Evolutionary conservation across 2,797 vertebrate genomes (phyloP).

Genomic region (Oophaga sylvatica): DNA sequence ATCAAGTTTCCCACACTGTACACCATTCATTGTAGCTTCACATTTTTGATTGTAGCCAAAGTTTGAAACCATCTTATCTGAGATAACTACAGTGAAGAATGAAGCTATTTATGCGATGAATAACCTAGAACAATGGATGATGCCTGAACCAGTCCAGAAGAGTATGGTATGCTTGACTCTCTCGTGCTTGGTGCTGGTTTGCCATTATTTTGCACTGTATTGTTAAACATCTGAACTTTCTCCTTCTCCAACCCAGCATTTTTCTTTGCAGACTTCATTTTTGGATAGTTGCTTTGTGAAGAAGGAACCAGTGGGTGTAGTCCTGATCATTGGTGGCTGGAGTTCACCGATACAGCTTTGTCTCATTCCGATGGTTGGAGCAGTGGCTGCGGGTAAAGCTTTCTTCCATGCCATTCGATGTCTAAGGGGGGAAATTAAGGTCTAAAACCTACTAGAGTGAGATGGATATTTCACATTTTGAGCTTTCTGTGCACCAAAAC

Average conservation of each 20-base stretch:
- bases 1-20: background rate
- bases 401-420: background rate
- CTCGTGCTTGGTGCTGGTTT: background rate
- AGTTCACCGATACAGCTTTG: conserved; percentile 76
- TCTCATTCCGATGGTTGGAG: conserved; percentile 77
- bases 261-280: conserved; percentile 69
- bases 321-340: conserved; percentile 76
- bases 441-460: too few relatives aligned
- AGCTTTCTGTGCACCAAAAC: too few relatives aligned
- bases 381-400: conserved; percentile 75
- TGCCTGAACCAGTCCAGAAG: conserved; percentile 73
- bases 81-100: conserved; percentile 77
- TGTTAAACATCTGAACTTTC: background rate
- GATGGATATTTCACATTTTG: too few relatives aligned
- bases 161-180: conserved; percentile 72
- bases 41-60: conserved; percentile 68
- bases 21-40: background rate
- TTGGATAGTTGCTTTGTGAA: conserved; percentile 76
- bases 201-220: background rate
- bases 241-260: too few relatives aligned
- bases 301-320: conserved; percentile 77
- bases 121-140: conserved; percentile 80
- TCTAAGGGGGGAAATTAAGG: too few relatives aligned
- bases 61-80: conserved; percentile 77
- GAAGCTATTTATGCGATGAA: conserved; percentile 76